Evolutionary conservation across 2,797 vertebrate genomes (phyloP).

Genomic region (Malurus leucopterus): DNA sequence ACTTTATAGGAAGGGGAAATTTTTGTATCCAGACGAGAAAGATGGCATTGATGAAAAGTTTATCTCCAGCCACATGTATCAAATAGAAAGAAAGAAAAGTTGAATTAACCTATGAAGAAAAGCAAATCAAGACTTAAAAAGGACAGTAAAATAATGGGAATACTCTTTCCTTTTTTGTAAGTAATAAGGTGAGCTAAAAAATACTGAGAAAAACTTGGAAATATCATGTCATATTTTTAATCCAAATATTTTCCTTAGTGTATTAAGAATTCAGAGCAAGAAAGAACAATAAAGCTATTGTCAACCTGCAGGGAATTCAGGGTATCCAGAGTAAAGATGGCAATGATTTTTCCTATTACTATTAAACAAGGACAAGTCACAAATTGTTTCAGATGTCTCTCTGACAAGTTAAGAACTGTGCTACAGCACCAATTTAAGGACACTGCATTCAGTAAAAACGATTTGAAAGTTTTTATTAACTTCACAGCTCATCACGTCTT

Average conservation of each 20-base stretch:
- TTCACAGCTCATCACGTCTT: neutral
- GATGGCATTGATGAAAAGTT: neutral
- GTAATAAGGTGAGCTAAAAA: neutral
- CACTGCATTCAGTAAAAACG: neutral
- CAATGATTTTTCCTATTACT: neutral
- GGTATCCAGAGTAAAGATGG: neutral
- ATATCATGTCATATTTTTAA: neutral
- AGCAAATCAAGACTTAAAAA: neutral
- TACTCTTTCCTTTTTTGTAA: neutral
- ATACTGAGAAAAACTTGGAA: neutral
- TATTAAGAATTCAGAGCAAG: neutral
- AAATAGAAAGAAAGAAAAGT: neutral
- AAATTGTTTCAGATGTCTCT: neutral
- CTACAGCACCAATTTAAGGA: neutral
- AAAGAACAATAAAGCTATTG: neutral
- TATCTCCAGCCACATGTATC: neutral
- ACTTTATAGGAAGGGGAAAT: neutral
- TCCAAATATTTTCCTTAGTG: neutral
- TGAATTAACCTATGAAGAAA: neutral
- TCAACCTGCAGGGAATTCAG: neutral
- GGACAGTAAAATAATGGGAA: neutral
- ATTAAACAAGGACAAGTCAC: neutral
- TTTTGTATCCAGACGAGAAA: neutral
- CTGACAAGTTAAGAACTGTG: neutral
- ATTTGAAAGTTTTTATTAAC: neutral